These are phyloP conservation scores for Metacarcinus magister DNA, from an alignment of 2,888 invertebrate species.

Conservation along the genomic window DNA sequence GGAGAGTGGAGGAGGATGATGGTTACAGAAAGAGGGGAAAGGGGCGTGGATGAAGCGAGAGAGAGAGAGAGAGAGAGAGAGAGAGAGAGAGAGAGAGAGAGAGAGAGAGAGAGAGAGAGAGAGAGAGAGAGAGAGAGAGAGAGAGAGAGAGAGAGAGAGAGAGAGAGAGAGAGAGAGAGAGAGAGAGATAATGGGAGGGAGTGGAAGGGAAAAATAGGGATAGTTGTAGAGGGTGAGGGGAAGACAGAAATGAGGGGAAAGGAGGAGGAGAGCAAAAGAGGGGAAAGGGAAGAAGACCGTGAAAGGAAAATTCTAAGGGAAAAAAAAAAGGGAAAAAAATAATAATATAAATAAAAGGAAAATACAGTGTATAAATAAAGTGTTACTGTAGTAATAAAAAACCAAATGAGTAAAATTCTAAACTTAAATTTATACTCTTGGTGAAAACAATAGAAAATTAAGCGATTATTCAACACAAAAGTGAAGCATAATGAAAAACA, in stretches of 20 bases:
- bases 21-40: constrained; percentile 29
- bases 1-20: background rate
- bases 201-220: background rate
- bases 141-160: background rate
- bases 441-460: background rate
- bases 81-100: constrained; percentile 32
- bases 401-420: background rate
- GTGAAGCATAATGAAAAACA: background rate
- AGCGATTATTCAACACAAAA: background rate
- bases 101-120: background rate
- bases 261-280: background rate
- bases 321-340: background rate
- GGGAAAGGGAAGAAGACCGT: background rate
- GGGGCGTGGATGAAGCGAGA: background rate
- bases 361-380: background rate
- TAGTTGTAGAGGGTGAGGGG: background rate
- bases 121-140: background rate
- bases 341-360: background rate
- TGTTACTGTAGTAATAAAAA: background rate
- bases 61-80: background rate
- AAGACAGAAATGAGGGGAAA: background rate
- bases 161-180: constrained; percentile 42
- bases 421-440: background rate
- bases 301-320: background rate
- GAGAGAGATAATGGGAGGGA: constrained; percentile 47